Percentiles rank a stretch among this genome's conserved stretches.
Evolutionary conservation across 2,888 invertebrate species (phyloP).

Genomic region (Nycteola revayana): DNA sequence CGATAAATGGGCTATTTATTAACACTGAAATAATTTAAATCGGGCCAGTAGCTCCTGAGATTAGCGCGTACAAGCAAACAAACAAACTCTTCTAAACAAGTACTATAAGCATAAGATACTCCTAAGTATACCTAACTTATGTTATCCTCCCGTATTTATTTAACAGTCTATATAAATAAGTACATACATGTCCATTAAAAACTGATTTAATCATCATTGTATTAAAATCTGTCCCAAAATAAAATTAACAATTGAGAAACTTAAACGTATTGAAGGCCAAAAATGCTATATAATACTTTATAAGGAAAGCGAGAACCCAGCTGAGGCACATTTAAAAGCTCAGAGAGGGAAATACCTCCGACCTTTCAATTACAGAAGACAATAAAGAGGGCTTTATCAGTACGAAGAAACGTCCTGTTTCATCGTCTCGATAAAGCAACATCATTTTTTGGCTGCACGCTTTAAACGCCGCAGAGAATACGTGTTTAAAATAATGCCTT

Average conservation of each 20-base stretch:
- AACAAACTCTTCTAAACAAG: too few relatives aligned
- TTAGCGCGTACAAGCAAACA: too few relatives aligned
- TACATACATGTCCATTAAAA: too few relatives aligned
- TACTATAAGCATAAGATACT: too few relatives aligned
- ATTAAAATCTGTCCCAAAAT: conserved; percentile 26
- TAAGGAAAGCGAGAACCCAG: conserved; percentile 50
- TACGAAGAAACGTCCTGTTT: conserved; percentile 40
- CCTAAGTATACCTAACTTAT: too few relatives aligned
- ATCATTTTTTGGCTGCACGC: conserved; percentile 26
- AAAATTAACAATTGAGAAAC: conserved; percentile 41
- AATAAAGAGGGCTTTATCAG: conserved; percentile 70
- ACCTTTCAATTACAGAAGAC: conserved; percentile 77
- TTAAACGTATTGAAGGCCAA: conserved; percentile 44
- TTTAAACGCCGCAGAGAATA: conserved; percentile 17
- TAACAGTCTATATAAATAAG: too few relatives aligned
- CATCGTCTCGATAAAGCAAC: conserved; percentile 35
- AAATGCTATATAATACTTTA: conserved; percentile 56
- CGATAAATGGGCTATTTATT: too few relatives aligned
- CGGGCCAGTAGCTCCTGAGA: too few relatives aligned
- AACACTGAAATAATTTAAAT: too few relatives aligned
- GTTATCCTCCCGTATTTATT: too few relatives aligned
- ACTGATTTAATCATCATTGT: too few relatives aligned
- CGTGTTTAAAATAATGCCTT: conserved; percentile 3
- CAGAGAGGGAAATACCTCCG: conserved; percentile 53
- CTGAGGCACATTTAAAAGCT: conserved; percentile 65